Percentiles rank a stretch among this genome's conserved stretches.
phyloP scores from a whole-genome alignment of 2,113 vertebrate genomes.

The Pao palembangensis region DNA sequence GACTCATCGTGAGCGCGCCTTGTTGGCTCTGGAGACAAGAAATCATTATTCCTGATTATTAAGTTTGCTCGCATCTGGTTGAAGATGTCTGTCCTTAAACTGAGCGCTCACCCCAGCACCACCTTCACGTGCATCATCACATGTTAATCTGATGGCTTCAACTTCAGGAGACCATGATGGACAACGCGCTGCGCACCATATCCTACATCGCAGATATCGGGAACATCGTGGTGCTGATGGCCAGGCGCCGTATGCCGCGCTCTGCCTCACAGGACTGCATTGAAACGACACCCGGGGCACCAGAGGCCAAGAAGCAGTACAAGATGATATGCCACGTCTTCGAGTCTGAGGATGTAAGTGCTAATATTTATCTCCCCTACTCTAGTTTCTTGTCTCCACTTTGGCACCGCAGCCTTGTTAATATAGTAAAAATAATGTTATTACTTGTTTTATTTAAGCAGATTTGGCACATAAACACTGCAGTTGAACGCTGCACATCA shows the following conservation, averaged over 20 bases:
- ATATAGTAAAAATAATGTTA: too few relatives aligned
- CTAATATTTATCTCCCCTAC: too few relatives aligned
- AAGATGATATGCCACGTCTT: conserved; percentile 99
- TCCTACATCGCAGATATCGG: conserved; percentile 97
- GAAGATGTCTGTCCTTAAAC: too few relatives aligned
- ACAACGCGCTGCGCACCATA: conserved; percentile 95
- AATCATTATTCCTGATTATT: too few relatives aligned
- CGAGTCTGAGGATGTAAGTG: conserved; percentile 96
- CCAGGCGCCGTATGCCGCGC: conserved; percentile 90
- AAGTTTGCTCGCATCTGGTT: too few relatives aligned
- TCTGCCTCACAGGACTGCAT: conserved; percentile 96
- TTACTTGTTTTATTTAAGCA: not conserved
- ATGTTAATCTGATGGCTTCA: not conserved
- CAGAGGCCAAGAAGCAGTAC: conserved; percentile 95
- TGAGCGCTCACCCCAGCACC: too few relatives aligned
- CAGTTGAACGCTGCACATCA: too few relatives aligned
- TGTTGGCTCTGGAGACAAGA: not conserved
- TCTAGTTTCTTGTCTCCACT: too few relatives aligned
- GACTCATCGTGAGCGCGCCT: too few relatives aligned
- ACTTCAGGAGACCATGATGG: conserved; percentile 95
- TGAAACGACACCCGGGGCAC: conserved; percentile 88
- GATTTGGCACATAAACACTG: too few relatives aligned
- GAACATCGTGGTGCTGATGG: conserved; percentile 97
- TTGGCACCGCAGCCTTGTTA: too few relatives aligned
- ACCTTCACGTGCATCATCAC: too few relatives aligned